phyloP scores from a whole-genome alignment of 2,113 vertebrate species.

The Halichoerus grypus region DNA sequence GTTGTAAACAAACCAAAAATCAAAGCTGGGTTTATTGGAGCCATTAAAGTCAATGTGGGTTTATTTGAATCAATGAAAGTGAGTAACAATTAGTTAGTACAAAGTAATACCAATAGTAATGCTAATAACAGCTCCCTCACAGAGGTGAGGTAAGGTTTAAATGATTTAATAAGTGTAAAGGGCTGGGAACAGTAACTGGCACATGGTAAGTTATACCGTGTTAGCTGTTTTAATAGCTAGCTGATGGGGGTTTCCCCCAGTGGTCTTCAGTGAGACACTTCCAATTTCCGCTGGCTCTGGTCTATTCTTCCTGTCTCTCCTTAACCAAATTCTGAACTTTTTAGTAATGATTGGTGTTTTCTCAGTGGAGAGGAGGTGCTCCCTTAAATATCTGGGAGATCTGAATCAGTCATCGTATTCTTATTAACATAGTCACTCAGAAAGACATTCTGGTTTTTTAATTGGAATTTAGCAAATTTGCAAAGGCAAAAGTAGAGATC shows the following conservation, averaged over 20 bases:
- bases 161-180: not conserved
- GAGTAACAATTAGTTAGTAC: not conserved
- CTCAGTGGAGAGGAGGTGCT: not conserved
- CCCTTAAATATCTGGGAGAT: not conserved
- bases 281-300: not conserved
- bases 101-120: not conserved
- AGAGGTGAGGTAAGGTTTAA: not conserved
- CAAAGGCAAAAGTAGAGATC: constrained; percentile 58
- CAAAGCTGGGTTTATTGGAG: not conserved
- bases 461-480: constrained; percentile 29
- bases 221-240: not conserved
- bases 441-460: constrained; percentile 62
- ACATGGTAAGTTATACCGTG: not conserved
- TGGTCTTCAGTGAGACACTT: not conserved
- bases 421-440: constrained; percentile 71
- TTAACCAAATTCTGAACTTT: not conserved
- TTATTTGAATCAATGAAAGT: constrained; percentile 1
- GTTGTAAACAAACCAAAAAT: not conserved
- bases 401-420: constrained; percentile 36
- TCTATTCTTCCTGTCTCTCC: not conserved
- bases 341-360: not conserved
- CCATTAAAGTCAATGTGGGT: not conserved
- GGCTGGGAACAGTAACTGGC: not conserved
- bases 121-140: not conserved
- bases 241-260: not conserved